These are phyloP conservation scores for Agrilus planipennis DNA, from an alignment of 1,140 invertebrate genomes.

Conservation along the genomic window DNA sequence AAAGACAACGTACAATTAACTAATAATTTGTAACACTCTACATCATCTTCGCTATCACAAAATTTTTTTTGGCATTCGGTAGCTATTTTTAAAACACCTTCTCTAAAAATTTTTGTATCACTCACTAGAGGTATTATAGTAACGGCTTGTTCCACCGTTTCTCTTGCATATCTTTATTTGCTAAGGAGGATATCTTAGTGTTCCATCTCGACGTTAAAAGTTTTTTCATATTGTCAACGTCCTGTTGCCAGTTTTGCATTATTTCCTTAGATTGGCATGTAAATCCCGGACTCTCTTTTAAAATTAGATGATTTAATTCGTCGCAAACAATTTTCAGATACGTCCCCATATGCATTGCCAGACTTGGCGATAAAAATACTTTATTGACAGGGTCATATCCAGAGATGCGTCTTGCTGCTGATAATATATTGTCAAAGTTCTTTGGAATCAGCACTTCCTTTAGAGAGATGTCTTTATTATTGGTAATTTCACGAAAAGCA, in stretches of 20 bases:
- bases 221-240: conserved; percentile 3
- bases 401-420: conserved; percentile 2
- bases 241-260: neutral
- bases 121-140: conserved; percentile 1
- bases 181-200: conserved; percentile 3
- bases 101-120: conserved; percentile 3
- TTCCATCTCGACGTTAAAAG: conserved; percentile 4
- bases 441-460: conserved; percentile 10
- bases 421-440: conserved; percentile 9
- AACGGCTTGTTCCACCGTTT: conserved; percentile 7
- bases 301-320: conserved; percentile 1
- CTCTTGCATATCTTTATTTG: conserved; percentile 6
- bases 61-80: conserved; percentile 3
- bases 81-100: neutral
- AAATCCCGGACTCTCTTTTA: conserved; percentile 2
- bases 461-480: conserved; percentile 1
- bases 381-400: conserved; percentile 9
- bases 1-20: conserved; percentile 4
- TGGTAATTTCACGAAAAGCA: conserved; percentile 2
- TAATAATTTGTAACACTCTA: neutral
- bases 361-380: conserved; percentile 9
- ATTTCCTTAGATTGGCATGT: neutral
- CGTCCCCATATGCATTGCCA: conserved; percentile 10
- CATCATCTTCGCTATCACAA: conserved; percentile 5
- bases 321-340: conserved; percentile 3